phyloP scores from a whole-genome alignment of 2,113 vertebrate species.

The Coptodon bakossiorum region DNA sequence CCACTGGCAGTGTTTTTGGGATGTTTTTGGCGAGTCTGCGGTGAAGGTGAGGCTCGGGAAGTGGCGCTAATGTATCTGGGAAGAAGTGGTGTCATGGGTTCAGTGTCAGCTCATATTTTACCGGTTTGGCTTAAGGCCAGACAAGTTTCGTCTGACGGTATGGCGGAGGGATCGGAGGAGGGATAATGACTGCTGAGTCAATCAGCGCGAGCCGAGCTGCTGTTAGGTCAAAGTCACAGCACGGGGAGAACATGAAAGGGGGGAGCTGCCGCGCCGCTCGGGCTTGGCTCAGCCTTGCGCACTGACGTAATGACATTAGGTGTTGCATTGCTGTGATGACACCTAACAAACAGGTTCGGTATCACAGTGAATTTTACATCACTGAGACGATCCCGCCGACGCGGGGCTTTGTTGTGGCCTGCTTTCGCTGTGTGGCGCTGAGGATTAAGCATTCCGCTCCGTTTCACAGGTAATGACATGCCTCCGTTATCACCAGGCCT shows the following conservation, averaged over 20 bases:
- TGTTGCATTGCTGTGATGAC: neutral
- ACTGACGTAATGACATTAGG: conserved; percentile 7
- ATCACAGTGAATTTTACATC: neutral
- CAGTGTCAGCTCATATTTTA: conserved; percentile 49
- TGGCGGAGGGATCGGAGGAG: neutral
- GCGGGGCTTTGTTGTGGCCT: neutral
- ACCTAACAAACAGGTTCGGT: neutral
- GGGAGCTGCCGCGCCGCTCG: neutral
- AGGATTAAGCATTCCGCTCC: conserved; percentile 37
- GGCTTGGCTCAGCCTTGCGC: neutral
- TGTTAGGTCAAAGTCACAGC: conserved; percentile 39
- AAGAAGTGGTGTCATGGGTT: conserved; percentile 25
- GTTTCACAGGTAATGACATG: conserved; percentile 58
- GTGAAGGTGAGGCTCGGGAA: conserved; percentile 20
- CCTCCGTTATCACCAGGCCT: conserved; percentile 34
- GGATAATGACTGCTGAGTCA: conserved; percentile 56
- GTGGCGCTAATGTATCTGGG: conserved; percentile 26
- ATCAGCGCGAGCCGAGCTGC: neutral
- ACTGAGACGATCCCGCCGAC: neutral
- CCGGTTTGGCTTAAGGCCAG: conserved; percentile 43
- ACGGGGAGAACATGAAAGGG: neutral
- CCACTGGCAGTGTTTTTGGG: neutral
- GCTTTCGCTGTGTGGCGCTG: neutral
- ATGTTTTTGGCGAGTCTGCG: too few relatives aligned
- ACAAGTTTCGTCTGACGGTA: conserved; percentile 40